A percentile compares a stretch with the other conserved stretches of the same genome.
phyloP scores from a whole-genome alignment of 2,113 vertebrate genomes.

The Alethe castanea region DNA sequence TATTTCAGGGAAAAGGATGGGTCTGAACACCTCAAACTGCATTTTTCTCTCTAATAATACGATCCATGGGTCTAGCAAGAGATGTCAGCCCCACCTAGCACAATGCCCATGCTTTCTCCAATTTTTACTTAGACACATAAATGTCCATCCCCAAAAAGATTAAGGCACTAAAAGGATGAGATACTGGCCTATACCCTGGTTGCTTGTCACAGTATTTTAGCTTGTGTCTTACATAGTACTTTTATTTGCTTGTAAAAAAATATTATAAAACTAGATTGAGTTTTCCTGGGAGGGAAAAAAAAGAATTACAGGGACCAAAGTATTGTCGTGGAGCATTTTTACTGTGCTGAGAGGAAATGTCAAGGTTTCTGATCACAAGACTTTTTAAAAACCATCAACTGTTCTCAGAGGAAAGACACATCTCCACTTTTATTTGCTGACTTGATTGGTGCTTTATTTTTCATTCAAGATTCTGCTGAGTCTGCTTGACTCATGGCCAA shows the following conservation, averaged over 20 bases:
- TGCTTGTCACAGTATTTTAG: background rate
- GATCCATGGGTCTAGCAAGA: background rate
- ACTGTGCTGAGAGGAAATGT: background rate
- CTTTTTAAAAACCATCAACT: background rate
- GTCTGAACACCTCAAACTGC: background rate
- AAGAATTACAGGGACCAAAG: background rate
- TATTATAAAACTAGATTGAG: background rate
- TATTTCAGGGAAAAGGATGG: background rate
- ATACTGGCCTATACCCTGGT: background rate
- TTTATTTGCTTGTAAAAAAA: background rate
- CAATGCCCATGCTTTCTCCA: background rate
- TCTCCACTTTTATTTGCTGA: conserved; percentile 30
- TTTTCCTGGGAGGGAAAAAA: background rate
- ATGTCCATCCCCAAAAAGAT: background rate
- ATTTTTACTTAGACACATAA: background rate
- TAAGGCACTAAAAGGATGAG: background rate
- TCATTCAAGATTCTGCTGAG: conserved; percentile 27
- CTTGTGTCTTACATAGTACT: background rate
- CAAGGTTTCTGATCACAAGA: background rate
- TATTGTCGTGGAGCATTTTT: background rate
- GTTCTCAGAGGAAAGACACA: conserved; percentile 12
- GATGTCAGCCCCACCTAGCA: background rate
- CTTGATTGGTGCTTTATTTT: conserved; percentile 12
- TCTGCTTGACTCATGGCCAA: background rate
- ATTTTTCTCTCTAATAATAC: background rate